Conservation (phyloP, 2,888 invertebrate genomes). For the Drosophila mettleri region DNA sequence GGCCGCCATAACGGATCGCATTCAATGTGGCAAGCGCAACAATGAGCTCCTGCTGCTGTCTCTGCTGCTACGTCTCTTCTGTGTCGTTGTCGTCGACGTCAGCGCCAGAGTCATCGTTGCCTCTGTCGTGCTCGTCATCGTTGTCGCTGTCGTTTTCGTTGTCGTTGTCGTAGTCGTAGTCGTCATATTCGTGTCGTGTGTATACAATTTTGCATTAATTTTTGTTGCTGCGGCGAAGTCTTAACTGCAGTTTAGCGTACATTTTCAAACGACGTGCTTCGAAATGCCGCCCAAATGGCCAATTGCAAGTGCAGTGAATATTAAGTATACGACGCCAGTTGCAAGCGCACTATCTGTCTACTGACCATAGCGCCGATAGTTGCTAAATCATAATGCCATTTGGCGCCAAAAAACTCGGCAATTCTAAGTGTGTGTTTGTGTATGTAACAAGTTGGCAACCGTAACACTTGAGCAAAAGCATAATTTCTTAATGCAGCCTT, state of each 20-base stretch:
- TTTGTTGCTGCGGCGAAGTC: constrained; percentile 72
- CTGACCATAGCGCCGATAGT: constrained; percentile 13
- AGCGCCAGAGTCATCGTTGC: background rate
- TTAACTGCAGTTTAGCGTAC: constrained; percentile 75
- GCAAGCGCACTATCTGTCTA: constrained; percentile 33
- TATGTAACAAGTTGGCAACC: constrained; percentile 66
- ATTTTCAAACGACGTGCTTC: constrained; percentile 64
- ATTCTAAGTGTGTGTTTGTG: constrained; percentile 16
- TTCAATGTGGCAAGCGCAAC: constrained; percentile 82
- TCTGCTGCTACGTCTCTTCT: constrained; percentile 35
- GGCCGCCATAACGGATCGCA: constrained; percentile 81
- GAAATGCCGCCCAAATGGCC: constrained; percentile 56
- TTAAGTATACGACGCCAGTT: constrained; percentile 49
- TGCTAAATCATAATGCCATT: constrained; percentile 49
- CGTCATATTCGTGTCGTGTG: constrained; percentile 68
- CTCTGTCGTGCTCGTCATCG: constrained; percentile 10
- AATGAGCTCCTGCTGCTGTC: constrained; percentile 69
- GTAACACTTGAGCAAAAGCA: constrained; percentile 23
- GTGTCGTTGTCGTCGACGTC: constrained; percentile 21
- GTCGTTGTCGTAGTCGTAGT: constrained; percentile 32
- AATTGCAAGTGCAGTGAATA: constrained; percentile 53
- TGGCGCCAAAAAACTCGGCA: constrained; percentile 70
- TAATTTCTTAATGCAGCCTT: constrained; percentile 32
- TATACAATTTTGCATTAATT: constrained; percentile 79
- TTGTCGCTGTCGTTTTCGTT: constrained; percentile 23